A percentile compares a stretch with the other conserved stretches of the same genome.
Evolutionary conservation across 2,797 vertebrate genomes (phyloP).

Genomic region (Neosilurus hyrtlii): DNA sequence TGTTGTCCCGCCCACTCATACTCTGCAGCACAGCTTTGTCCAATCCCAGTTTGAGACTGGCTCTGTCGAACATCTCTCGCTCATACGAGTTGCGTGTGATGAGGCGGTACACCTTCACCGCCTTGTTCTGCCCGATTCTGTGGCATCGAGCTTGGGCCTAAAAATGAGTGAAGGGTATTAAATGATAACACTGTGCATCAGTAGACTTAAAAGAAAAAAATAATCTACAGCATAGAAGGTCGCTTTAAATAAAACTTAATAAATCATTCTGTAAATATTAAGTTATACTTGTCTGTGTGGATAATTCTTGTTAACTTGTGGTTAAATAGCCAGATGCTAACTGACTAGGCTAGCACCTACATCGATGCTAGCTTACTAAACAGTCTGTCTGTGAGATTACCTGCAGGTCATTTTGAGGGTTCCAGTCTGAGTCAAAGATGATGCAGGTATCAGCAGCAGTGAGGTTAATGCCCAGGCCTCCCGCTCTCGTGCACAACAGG

Average conservation of each 20-base stretch:
- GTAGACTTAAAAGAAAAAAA: not conserved
- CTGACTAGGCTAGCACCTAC: not conserved
- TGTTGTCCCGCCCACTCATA: constrained; percentile 97
- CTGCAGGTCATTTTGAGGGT: constrained; percentile 98
- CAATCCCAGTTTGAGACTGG: constrained; percentile 94
- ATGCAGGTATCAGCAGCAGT: constrained; percentile 98
- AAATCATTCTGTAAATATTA: not conserved
- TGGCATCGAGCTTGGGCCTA: constrained; percentile 98
- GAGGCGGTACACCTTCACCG: constrained; percentile 96
- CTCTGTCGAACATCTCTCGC: constrained; percentile 97
- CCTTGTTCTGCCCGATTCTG: constrained; percentile 97
- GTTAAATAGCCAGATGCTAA: not conserved
- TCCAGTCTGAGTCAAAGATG: constrained; percentile 99
- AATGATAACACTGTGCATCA: not conserved
- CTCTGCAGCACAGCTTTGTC: constrained; percentile 98
- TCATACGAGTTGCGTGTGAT: constrained; percentile 98
- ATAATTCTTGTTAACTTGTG: not conserved
- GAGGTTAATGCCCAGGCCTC: constrained; percentile 94
- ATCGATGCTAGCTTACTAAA: not conserved
- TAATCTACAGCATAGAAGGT: not conserved
- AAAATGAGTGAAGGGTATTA: not conserved
- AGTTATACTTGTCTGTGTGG: not conserved
- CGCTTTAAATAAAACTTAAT: not conserved
- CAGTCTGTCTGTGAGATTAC: constrained; percentile 61
- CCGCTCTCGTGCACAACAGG: constrained; percentile 95